Base-by-base conservation (phyloP, 2,888 invertebrate genomes). In the Ceramica pisi region DNA sequence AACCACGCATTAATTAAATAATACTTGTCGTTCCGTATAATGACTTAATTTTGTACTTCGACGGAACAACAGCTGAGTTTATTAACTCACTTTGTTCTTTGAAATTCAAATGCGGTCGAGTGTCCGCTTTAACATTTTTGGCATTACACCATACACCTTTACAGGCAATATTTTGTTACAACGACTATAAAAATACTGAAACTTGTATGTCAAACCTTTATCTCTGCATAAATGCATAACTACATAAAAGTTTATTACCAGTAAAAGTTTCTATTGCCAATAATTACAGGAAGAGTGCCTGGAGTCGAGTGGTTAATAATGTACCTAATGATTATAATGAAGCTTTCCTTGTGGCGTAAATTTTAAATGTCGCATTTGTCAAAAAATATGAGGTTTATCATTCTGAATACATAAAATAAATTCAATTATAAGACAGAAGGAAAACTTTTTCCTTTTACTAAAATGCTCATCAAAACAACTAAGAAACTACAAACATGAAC, bases 1-100 rank as follows among this genome's bases (percentile, higher is more conserved):
- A 81, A 85, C 86, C 90, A 87, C 87, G 90, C 91, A 91, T 92
- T 90, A 89, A 92, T 92, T 91, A 90, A 90, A 89, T 91, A 89
- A 88, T 89, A 88, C 87, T 88, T 87, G 85, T 89, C 88, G 84
- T 89, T 89, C 87, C 83, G 87, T 86, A 84, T 90, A 90, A 92
- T 92, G 90, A 89, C 91, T 91, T 92, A 88, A 92, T 92, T 92
- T 87, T 82, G 81, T 86, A 86, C 83, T 82, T 84, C 77, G 80
- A 83, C 85, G 81, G 81, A 82, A 78, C 78, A 74, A 86, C 75
- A 80, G 74, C 76, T 66, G 68, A 81, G 75, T 67, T 74, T 86
- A 86, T 82, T 82, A 80, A 86, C 78, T 84, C 72, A 84, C 77
- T 82, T 86, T 78, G 72, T 86, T 69, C 67, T 81, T 77, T 67